Conservation (phyloP, 2,113 vertebrate genomes). For the Recurvirostra avosetta region DNA sequence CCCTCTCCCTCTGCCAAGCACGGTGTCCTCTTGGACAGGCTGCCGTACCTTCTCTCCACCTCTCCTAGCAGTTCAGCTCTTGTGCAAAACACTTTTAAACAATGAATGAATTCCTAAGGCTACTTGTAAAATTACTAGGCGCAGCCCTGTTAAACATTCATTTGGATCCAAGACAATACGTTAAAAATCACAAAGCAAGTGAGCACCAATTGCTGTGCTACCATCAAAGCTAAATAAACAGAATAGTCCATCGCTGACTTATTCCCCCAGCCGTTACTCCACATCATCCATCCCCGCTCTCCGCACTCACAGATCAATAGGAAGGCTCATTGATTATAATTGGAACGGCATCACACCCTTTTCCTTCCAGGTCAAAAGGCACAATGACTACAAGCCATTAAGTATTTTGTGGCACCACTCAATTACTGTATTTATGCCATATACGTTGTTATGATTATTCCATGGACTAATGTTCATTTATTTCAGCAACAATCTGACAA, state of each 20-base stretch:
- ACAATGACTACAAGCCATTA: slow-evolving; percentile 21
- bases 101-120: slow-evolving; percentile 38
- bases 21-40: not conserved
- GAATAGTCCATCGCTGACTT: not conserved
- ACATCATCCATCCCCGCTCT: not conserved
- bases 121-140: slow-evolving; percentile 55
- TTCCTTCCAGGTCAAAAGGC: slow-evolving; percentile 39
- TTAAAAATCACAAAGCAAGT: slow-evolving; percentile 16
- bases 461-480: slow-evolving; percentile 13
- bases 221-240: slow-evolving; percentile 44
- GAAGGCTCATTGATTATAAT: slow-evolving; percentile 9
- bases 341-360: not conserved
- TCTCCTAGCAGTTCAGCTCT: not conserved
- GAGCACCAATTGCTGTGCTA: not conserved
- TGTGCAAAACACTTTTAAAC: not conserved
- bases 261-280: not conserved
- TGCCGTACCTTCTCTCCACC: not conserved
- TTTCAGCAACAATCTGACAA: slow-evolving; percentile 51
- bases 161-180: slow-evolving; percentile 44
- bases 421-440: not conserved
- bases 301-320: slow-evolving; percentile 2
- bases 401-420: not conserved
- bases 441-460: not conserved
- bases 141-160: slow-evolving; percentile 39
- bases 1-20: not conserved